A percentile compares a stretch with the other conserved stretches of the same genome.
Conservation (phyloP, 2,797 vertebrate species). For the Fundulus diaphanus region DNA sequence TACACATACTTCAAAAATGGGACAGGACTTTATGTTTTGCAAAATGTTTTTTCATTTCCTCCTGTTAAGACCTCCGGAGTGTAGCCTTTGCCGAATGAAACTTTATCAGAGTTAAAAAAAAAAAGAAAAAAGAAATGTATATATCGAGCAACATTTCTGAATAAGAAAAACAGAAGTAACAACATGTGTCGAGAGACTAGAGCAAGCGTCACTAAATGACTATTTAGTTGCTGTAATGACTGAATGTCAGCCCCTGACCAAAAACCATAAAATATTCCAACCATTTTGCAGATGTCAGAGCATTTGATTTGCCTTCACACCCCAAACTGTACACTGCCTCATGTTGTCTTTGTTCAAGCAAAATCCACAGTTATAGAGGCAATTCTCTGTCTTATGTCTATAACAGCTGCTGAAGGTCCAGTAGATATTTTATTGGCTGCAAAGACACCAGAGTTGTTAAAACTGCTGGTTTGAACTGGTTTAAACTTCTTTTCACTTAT, state of each 20-base stretch:
- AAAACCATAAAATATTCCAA: constrained; percentile 24
- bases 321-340: not conserved
- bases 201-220: fast-evolving
- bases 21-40: too few relatives aligned
- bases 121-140: too few relatives aligned
- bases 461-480: not conserved
- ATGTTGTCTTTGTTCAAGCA: constrained; percentile 12
- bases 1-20: too few relatives aligned
- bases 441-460: not conserved
- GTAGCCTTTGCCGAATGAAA: too few relatives aligned
- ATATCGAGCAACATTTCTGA: too few relatives aligned
- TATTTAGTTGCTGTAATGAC: constrained; percentile 14
- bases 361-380: not conserved
- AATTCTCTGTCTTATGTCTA: not conserved
- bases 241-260: constrained; percentile 9
- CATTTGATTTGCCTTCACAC: constrained; percentile 20
- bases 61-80: too few relatives aligned
- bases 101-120: too few relatives aligned
- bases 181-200: too few relatives aligned
- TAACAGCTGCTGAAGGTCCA: not conserved
- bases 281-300: constrained; percentile 27
- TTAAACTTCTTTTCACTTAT: not conserved
- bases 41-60: too few relatives aligned
- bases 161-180: too few relatives aligned
- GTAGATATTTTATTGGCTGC: not conserved